Base-by-base conservation (phyloP, 2,888 invertebrate genomes). In the Erebia aethiops region DNA sequence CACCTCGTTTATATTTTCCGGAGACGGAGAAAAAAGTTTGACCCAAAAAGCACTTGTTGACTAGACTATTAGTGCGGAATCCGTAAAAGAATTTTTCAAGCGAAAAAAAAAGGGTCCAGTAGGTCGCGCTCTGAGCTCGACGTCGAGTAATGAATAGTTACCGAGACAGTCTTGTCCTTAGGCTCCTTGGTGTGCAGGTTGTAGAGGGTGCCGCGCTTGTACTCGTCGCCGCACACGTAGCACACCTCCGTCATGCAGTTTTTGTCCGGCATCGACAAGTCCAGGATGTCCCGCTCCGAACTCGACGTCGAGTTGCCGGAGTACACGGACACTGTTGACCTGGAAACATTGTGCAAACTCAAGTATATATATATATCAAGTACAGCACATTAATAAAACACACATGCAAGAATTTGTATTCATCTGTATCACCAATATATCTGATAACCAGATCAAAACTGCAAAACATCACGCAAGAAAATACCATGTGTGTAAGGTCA, bases 201-300 rank as follows among this genome's bases (percentile, higher is more conserved):
- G 82, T 95, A 95, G 43, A 98, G 94, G 76, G 97, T 97, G 76
- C 97, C 97, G 71, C 97, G 95, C 78, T 96, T 95, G 88, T 96
- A 97, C 88, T 98, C 97, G 85, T 97, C 97, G 21, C 98, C 98
- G 89, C 98, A 98, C 16, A 98, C 97, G 89, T 98, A 98, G 89
- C 97, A 97, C 67, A 98, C 97, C 90, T 98, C 97, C 26, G 97
- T 97, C 79, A 96, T 95, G 14, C 97, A 97, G 93, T 98, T 98
- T 93, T 98, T 98, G 90, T 98, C 98, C 13, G 98, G 98, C 98
- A 98, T 98, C 74, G 97, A 97, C 72, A 98, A 94, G 92, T 98
- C 98, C 73, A 98, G 93, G 80, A 97, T 97, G 86, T 97, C 97
- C 54, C 97, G 96, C 80, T 97, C 97, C n/a, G 95, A 95, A 58